Base-by-base conservation (phyloP, 1,140 invertebrate genomes). In the Drosophila dunni region DNA sequence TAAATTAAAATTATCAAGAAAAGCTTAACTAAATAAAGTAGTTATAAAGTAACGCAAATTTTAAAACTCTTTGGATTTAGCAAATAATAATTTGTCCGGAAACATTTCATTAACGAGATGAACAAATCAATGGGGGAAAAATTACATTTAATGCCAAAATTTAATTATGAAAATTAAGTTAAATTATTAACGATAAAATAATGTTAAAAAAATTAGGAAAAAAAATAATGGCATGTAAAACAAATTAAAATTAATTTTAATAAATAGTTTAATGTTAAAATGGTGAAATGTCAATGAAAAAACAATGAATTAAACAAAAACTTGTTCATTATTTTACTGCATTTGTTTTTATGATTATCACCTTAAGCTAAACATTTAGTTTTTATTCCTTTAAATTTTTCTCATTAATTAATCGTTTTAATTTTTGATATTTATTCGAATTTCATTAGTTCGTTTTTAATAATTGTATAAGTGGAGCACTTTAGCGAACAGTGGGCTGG, bases 401-500 rank as follows among this genome's bases (percentile, higher is more conserved):
- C 9, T 53, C 13, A 9, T 53, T 53, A 15, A 54, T 60, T 74
- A 40, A 50, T 64, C 61, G 56, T 69, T 62, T 66, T 48, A 29
- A 29, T 38, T 69, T 20, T 44, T 48, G 20, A 38, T 67, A 24
- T 34, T 40, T 57, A 36, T 72, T 58, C 53, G 15, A 50, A 17
- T 65, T 67, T 57, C 7, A 34, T 38, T 44, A 11, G 13, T 42
- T 48, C 48, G 0, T 11, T 44, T 68, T 53, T 56, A 11, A 38
- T 64, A 45, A n/a, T 56, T 48, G 40, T 57, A 44, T 44, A 45
- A 42, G 58, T 58, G 48, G 44, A 7, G 24, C 50, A 56, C 29
- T 57, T 53, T 17, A 4, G 24, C 7, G 6, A 83, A 54, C 66
- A 79, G 75, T 69, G 66, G 73, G 60, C 17, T 81, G 50, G 46